Percentiles rank a stretch among this genome's conserved stretches.
Evolutionary conservation across 2,113 vertebrate genomes (phyloP).

Genomic region (Polypterus senegalus): DNA sequence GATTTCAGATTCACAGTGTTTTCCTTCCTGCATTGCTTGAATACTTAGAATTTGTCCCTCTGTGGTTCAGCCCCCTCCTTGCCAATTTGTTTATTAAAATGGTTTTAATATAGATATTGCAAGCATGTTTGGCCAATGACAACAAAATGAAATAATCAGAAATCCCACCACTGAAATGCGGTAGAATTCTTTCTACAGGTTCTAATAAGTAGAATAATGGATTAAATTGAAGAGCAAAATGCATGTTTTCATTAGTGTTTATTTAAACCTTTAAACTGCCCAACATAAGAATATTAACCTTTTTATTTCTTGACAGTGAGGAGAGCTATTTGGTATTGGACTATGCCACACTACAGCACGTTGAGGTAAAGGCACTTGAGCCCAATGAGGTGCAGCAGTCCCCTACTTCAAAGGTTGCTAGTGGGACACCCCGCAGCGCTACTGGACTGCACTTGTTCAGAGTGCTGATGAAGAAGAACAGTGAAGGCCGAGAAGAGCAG

Average conservation of each 20-base stretch:
- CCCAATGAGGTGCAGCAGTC: constrained; percentile 29
- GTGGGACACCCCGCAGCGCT: constrained; percentile 17
- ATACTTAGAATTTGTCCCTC: no score
- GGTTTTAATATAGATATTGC: no score
- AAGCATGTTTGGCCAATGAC: no score
- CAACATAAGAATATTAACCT: not conserved
- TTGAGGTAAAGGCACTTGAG: constrained; percentile 53
- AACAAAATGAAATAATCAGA: no score
- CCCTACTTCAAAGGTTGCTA: not conserved
- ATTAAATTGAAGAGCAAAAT: no score
- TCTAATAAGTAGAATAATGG: no score
- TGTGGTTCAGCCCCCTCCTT: no score
- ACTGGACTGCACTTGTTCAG: constrained; percentile 40
- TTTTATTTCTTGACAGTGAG: constrained; percentile 48
- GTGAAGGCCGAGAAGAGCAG: constrained; percentile 61
- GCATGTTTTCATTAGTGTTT: no score
- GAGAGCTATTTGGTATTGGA: constrained; percentile 75
- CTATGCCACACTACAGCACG: constrained; percentile 66
- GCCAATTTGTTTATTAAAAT: no score
- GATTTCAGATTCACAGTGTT: no score
- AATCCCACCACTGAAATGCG: not conserved
- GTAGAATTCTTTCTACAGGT: not conserved
- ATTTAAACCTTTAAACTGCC: no score
- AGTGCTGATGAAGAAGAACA: constrained; percentile 68
- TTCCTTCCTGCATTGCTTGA: no score